Evolutionary conservation across 2,113 vertebrate genomes (phyloP).

Genomic region (Perccottus glenii): DNA sequence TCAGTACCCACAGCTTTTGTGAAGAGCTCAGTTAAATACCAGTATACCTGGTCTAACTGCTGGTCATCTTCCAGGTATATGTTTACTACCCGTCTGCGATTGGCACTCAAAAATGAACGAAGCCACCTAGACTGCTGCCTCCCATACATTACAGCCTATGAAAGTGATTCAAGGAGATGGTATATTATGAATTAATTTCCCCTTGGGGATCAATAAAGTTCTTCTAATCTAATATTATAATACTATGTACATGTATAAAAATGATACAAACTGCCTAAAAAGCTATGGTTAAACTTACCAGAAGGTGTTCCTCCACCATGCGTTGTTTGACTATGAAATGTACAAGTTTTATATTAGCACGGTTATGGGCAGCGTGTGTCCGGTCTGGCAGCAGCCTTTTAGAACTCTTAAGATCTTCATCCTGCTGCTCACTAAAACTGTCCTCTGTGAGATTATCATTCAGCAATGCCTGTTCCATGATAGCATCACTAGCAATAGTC

Average conservation of each 20-base stretch:
- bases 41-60: conserved; percentile 86
- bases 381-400: conserved; percentile 91
- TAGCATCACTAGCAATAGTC: conserved; percentile 67
- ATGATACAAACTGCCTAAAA: not conserved
- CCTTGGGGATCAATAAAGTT: too few relatives aligned
- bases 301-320: conserved; percentile 84
- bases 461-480: conserved; percentile 32
- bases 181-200: too few relatives aligned
- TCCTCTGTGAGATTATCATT: conserved; percentile 37
- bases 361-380: conserved; percentile 85
- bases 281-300: conserved; percentile 67
- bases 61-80: conserved; percentile 90
- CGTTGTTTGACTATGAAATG: conserved; percentile 88
- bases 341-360: conserved; percentile 88
- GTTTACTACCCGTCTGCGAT: conserved; percentile 72
- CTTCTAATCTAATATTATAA: too few relatives aligned
- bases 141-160: conserved; percentile 82
- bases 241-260: not conserved
- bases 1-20: conserved; percentile 37
- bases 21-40: conserved; percentile 84
- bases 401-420: conserved; percentile 49
- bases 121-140: conserved; percentile 87
- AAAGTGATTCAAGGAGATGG: not conserved
- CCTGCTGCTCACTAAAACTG: conserved; percentile 37
- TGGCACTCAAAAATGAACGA: conserved; percentile 77